These are phyloP conservation scores for Channa maculata DNA, from an alignment of 2,113 vertebrate genomes.

Conservation along the genomic window DNA sequence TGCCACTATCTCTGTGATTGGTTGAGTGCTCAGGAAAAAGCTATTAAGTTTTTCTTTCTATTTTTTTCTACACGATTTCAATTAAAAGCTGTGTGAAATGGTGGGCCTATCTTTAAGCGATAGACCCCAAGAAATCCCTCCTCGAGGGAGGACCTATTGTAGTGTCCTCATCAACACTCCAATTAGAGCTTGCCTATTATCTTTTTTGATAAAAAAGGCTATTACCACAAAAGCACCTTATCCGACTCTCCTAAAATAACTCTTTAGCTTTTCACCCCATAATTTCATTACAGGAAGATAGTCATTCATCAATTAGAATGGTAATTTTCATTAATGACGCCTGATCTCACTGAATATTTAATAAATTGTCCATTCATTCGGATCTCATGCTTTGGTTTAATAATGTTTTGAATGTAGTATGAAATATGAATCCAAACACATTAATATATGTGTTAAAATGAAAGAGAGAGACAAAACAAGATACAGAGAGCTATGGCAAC, in stretches of 20 bases:
- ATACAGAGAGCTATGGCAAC: neutral
- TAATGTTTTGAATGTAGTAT: slow-evolving; percentile 63
- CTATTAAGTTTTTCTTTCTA: slow-evolving; percentile 77
- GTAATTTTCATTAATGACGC: slow-evolving; percentile 76
- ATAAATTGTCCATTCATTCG: slow-evolving; percentile 68
- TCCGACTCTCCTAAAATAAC: slow-evolving; percentile 70
- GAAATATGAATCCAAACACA: slow-evolving; percentile 63
- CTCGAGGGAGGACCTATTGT: slow-evolving; percentile 74
- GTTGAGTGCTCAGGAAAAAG: slow-evolving; percentile 80
- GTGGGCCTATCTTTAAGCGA: slow-evolving; percentile 77
- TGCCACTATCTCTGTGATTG: slow-evolving; percentile 77
- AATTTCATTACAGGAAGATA: slow-evolving; percentile 78
- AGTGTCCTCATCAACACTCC: slow-evolving; percentile 75
- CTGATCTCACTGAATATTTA: slow-evolving; percentile 62
- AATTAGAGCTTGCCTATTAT: slow-evolving; percentile 79
- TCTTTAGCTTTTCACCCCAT: slow-evolving; percentile 74
- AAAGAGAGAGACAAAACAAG: neutral
- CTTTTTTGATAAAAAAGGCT: slow-evolving; percentile 72
- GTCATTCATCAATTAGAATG: slow-evolving; percentile 79
- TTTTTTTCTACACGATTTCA: slow-evolving; percentile 75
- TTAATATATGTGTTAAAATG: slow-evolving; percentile 25
- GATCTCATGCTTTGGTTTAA: slow-evolving; percentile 62
- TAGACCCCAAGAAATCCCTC: slow-evolving; percentile 67
- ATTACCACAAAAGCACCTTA: slow-evolving; percentile 70
- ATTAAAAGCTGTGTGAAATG: slow-evolving; percentile 77